A percentile compares a stretch with the other conserved stretches of the same genome.
Evolutionary conservation across 2,113 vertebrate species (phyloP).

Genomic region (Hystrix cristata): DNA sequence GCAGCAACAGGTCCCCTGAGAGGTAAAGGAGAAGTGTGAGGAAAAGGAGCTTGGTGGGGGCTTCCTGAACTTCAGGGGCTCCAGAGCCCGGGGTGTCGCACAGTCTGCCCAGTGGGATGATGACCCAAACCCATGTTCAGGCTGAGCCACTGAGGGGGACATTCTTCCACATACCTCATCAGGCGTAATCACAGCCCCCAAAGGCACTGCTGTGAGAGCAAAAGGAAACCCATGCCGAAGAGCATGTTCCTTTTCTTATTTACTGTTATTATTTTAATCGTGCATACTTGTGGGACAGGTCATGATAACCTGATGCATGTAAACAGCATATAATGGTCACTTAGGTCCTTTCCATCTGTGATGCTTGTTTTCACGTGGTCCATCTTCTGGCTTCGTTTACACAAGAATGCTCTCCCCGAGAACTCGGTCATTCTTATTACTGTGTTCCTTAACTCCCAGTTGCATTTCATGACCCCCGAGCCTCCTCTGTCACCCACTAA

Average conservation of each 20-base stretch:
- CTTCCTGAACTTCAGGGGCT: neutral
- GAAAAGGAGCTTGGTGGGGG: neutral
- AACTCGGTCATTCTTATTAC: neutral
- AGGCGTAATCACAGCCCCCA: neutral
- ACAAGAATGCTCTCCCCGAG: neutral
- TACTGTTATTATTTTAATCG: neutral
- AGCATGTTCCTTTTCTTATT: neutral
- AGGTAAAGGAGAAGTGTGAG: neutral
- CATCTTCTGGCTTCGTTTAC: neutral
- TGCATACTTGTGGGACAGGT: no score
- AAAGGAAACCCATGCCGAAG: neutral
- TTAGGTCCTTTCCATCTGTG: neutral
- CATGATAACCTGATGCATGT: neutral
- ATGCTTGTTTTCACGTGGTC: neutral
- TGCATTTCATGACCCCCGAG: neutral
- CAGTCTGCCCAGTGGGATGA: neutral
- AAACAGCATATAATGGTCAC: rapidly evolving
- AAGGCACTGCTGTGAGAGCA: neutral
- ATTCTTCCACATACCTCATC: neutral
- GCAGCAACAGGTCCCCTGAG: neutral
- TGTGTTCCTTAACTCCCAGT: neutral
- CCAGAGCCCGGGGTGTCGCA: neutral
- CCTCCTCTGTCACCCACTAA: neutral
- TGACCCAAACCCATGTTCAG: neutral
- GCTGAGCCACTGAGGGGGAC: neutral